Percentiles rank a stretch among this genome's conserved stretches.
Conservation (phyloP, 2,797 vertebrate species). For the Peromyscus attwateri region DNA sequence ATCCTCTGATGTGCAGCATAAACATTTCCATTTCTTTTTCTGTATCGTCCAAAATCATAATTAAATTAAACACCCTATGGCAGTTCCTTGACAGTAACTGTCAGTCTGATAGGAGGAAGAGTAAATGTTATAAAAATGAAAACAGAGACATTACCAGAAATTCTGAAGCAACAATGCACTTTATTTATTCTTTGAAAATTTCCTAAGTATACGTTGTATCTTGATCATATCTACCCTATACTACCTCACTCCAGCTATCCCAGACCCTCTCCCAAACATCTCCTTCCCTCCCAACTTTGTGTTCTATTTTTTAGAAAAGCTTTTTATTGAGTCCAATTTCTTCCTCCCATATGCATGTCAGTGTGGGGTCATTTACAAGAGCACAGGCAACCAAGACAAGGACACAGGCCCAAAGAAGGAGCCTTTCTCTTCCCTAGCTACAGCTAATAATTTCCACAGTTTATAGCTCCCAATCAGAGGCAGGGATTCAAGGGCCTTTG, state of each 20-base stretch:
- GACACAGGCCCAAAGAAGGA: neutral
- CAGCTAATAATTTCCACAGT: no score
- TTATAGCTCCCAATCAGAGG: neutral
- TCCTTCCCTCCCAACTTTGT: neutral
- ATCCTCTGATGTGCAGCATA: neutral
- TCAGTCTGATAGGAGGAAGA: neutral
- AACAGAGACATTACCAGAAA: conserved; percentile 1
- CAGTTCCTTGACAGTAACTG: neutral
- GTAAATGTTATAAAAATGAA: conserved; percentile 35
- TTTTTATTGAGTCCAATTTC: neutral
- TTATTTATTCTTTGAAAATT: neutral
- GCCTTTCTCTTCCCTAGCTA: neutral
- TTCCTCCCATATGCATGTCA: neutral
- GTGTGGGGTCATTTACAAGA: neutral
- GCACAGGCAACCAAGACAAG: neutral
- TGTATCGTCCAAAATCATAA: conserved; percentile 32
- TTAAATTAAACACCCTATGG: neutral
- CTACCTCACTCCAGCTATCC: neutral
- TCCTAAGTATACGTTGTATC: neutral
- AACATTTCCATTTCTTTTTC: neutral
- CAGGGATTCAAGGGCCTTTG: neutral
- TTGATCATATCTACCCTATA: neutral
- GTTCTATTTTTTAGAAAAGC: neutral
- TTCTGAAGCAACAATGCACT: neutral
- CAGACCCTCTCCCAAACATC: neutral